Evolutionary conservation across 2,113 vertebrate genomes (phyloP), one percentile per base, ranked within the genome.

Genomic region (Leptodactylus fuscus): DNA sequence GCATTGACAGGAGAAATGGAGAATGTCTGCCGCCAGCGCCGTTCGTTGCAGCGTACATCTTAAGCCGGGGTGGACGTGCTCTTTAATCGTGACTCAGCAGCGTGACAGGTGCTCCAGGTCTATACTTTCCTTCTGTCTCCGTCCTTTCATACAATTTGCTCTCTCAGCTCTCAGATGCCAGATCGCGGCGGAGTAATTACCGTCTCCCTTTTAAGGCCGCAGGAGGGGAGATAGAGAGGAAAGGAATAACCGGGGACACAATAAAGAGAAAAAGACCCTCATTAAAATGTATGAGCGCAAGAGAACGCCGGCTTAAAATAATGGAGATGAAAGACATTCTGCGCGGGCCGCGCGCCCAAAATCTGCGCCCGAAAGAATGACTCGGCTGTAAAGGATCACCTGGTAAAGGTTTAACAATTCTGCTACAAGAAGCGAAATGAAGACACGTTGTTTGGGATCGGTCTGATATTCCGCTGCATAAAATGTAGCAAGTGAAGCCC

Each of bases 291-390:
- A 79, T 70, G 46, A 85, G 60, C 77, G 4, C 32, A 4, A 8
- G 80, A 78, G 87, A 89, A 76, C 0, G 73, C 58, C 29, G 15
- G 51, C 38, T 76, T 65, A 51, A 77, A 77, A 77, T 76, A 85
- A 85, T 65, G 20, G 53, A 67, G 41, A 65, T 85, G 22, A 67
- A 85, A 85, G 74, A 7, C 34, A 10, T 83, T 46, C 29, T 36
- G 6, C 12, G 4, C 38, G 12, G 36, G 44, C 22, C 5, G 71
- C 70, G 5, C 11, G 13, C 75, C 49, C n/a, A 29, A 18, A 22
- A 51, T 77, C 49, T 55, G 49, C 1, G 67, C 15, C 12, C 4
- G 1, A 69, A 69, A 67, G 24, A 13, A 41, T 60, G 22, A 32
- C 44, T 46, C 8, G 16, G 74, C 75, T 77, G 15, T 32, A 22